These are phyloP conservation scores for Panonychus citri DNA, from an alignment of 1,140 invertebrate genomes.

Conservation along the genomic window DNA sequence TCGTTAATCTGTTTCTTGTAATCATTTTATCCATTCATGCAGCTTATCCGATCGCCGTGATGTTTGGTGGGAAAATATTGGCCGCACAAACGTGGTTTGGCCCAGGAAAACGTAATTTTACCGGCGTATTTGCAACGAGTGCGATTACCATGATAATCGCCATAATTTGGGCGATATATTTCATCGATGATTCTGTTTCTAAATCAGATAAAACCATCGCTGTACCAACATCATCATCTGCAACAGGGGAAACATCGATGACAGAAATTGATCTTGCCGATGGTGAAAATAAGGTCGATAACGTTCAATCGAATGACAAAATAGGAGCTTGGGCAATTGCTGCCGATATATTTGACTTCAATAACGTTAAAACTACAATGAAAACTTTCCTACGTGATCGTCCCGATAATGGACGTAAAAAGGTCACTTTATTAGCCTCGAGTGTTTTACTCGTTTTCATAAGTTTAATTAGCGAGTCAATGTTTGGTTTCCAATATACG, in stretches of 20 bases:
- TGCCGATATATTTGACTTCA: conserved; percentile 3
- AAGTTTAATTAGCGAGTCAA: background rate
- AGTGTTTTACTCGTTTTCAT: background rate
- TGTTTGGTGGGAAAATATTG: background rate
- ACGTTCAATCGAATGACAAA: too few species aligned
- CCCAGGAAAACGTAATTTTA: background rate
- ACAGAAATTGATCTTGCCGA: background rate
- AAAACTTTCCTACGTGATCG: background rate
- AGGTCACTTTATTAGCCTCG: background rate
- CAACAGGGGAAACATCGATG: too few species aligned
- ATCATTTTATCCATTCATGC: background rate
- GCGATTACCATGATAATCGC: background rate
- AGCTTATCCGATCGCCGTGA: background rate
- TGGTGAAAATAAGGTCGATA: too few species aligned
- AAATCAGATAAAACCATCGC: background rate
- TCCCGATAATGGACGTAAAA: background rate
- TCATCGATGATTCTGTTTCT: background rate
- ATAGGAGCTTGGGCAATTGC: conserved; percentile 1
- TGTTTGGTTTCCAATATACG: conserved; percentile 5
- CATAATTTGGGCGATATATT: background rate
- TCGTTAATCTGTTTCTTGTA: too few species aligned
- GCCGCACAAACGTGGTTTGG: background rate
- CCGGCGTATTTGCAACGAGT: background rate
- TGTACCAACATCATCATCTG: too few species aligned
- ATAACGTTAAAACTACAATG: background rate